Conservation (phyloP, 1,140 invertebrate genomes). For the Cherax destructor region DNA sequence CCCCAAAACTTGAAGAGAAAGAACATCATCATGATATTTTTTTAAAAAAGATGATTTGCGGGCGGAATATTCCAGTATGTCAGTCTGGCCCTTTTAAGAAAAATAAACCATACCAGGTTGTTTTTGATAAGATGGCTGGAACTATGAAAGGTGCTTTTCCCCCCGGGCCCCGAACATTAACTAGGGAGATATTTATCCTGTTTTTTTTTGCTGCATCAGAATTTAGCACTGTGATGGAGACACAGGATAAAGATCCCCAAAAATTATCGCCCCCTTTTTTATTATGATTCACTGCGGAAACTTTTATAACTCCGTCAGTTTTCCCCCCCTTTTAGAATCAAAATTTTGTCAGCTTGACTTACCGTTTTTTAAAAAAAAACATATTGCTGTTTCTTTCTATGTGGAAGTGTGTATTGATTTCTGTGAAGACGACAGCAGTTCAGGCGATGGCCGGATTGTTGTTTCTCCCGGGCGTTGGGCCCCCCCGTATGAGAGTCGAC, state of each 20-base stretch:
- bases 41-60: slow-evolving; percentile 87
- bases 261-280: slow-evolving; percentile 78
- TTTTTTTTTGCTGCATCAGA: slow-evolving; percentile 77
- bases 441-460: slow-evolving; percentile 63
- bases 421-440: slow-evolving; percentile 67
- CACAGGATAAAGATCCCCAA: slow-evolving; percentile 63
- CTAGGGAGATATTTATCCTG: slow-evolving; percentile 83
- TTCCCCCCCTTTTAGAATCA: slow-evolving; percentile 81
- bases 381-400: slow-evolving; percentile 73
- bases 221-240: slow-evolving; percentile 56
- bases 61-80: slow-evolving; percentile 87
- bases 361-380: slow-evolving; percentile 73
- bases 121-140: slow-evolving; percentile 75
- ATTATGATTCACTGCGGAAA: slow-evolving; percentile 80
- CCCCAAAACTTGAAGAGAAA: not conserved
- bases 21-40: slow-evolving; percentile 62
- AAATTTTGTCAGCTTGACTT: slow-evolving; percentile 80
- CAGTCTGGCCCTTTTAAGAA: slow-evolving; percentile 72
- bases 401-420: slow-evolving; percentile 75
- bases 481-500: slow-evolving; percentile 86
- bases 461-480: slow-evolving; percentile 79
- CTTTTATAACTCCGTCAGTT: slow-evolving; percentile 81
- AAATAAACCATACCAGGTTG: slow-evolving; percentile 73
- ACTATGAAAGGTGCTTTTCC: slow-evolving; percentile 90
- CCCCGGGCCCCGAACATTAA: slow-evolving; percentile 86